Evolutionary conservation across 2,797 vertebrate genomes (phyloP), one percentile per base, ranked within the genome.

Genomic region (Sebastes vulpes): DNA sequence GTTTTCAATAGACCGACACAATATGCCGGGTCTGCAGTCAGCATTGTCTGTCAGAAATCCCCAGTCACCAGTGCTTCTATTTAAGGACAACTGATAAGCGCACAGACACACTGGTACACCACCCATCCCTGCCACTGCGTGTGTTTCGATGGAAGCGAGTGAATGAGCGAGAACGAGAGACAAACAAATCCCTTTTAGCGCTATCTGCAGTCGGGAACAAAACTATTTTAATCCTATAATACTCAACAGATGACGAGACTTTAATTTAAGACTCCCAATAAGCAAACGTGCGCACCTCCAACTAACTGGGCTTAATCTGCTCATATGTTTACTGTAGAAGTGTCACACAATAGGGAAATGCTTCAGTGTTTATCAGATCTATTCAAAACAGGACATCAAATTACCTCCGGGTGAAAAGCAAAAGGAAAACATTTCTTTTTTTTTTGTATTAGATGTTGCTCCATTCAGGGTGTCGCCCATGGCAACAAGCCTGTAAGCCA

Each of bases 221-320:
- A 89, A 82, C 35, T 81, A 75, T 87, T 90, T 90, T 83, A 90
- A 94, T 92, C 83, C 82, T 76, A 66, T 89, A 88, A 92, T 85
- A 68, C 90, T 74, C 48, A 89, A 74, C 89, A 93, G 87, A 89
- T 87, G 86, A 92, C 81, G 68, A 72, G 71, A 83, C 74, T 91
- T 91, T 64, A 83, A 90, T 89, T 80, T 67, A 54, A 57, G 66
- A 70, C 72, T 75, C 50, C 31, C 46, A 70, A 72, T 60, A 66
- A 82, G 61, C 65, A 73, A 81, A 71, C 50, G 68, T 59, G 65
- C 75, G 69, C 71, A 89, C 60, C 53, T 78, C 72, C 74, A 81
- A 77, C 70, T 77, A 82, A 77, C 61, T 79, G 12, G 23, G 53
- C 31, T 65, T 70, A 89, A 72, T 83, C 67, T 72, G 35, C 70